phyloP scores from a whole-genome alignment of 2,888 invertebrate genomes.

The Mactromeris polynyma region DNA sequence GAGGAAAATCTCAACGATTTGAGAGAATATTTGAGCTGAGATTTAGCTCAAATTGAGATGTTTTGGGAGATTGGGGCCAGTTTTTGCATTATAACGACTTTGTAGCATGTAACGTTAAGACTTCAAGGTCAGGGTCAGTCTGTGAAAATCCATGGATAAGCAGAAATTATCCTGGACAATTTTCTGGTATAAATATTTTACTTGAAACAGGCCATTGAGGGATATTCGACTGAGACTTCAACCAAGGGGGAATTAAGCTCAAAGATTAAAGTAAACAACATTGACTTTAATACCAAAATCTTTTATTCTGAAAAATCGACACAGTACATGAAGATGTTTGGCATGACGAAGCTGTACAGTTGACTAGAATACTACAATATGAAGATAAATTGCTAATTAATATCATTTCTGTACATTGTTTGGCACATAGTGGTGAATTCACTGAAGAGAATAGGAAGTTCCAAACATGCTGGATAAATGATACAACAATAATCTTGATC shows the following conservation, averaged over 20 bases:
- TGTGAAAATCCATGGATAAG: no score
- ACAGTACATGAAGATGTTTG: constrained; percentile 45
- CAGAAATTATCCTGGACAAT: no score
- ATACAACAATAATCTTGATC: neutral
- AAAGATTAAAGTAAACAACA: neutral
- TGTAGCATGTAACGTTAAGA: no score
- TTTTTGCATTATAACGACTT: no score
- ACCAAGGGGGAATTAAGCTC: neutral
- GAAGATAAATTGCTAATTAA: constrained; percentile 16
- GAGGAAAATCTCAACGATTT: no score
- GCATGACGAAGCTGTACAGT: constrained; percentile 40
- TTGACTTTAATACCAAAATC: constrained; percentile 43
- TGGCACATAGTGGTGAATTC: constrained; percentile 53
- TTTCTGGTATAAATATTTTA: no score
- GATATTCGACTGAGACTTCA: no score
- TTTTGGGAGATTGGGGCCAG: no score
- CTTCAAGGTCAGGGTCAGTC: no score
- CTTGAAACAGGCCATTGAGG: no score
- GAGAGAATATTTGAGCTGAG: no score
- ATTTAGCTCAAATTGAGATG: no score
- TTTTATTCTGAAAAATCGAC: constrained; percentile 48
- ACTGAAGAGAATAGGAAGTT: constrained; percentile 5
- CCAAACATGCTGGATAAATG: neutral
- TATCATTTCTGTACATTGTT: constrained; percentile 53
- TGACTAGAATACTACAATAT: constrained; percentile 32